phyloP scores from a whole-genome alignment of 2,888 invertebrate species.

The Electrophaes corylata region DNA sequence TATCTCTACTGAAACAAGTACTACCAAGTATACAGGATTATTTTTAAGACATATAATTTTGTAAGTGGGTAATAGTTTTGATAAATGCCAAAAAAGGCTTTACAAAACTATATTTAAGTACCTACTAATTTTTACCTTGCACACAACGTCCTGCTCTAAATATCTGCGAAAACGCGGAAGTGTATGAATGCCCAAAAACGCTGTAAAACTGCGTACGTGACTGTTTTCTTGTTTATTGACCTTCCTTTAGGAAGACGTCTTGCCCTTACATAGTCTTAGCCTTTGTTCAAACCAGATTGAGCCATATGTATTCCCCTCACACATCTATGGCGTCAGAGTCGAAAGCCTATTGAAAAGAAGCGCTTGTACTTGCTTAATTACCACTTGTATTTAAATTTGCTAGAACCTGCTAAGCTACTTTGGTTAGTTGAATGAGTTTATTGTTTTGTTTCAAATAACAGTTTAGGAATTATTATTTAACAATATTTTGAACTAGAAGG shows the following conservation, averaged over 20 bases:
- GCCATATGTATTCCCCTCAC: slow-evolving; percentile 40
- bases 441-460: background rate
- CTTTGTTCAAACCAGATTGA: slow-evolving; percentile 30
- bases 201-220: slow-evolving; percentile 29
- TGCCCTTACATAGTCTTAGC: slow-evolving; percentile 27
- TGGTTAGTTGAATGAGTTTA: background rate
- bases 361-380: slow-evolving; percentile 43
- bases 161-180: slow-evolving; percentile 19
- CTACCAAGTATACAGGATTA: no score
- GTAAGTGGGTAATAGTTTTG: no score
- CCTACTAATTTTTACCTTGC: background rate
- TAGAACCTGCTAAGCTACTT: background rate
- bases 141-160: slow-evolving; percentile 3
- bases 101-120: background rate
- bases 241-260: slow-evolving; percentile 37
- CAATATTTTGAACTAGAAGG: background rate
- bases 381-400: slow-evolving; percentile 36
- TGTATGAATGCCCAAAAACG: slow-evolving; percentile 11
- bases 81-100: background rate
- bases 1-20: no score
- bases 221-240: slow-evolving; percentile 29
- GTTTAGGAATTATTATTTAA: background rate
- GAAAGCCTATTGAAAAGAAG: slow-evolving; percentile 43
- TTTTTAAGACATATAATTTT: no score
- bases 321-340: slow-evolving; percentile 31